phyloP scores from a whole-genome alignment of 2,797 vertebrate genomes.

The Falco peregrinus region DNA sequence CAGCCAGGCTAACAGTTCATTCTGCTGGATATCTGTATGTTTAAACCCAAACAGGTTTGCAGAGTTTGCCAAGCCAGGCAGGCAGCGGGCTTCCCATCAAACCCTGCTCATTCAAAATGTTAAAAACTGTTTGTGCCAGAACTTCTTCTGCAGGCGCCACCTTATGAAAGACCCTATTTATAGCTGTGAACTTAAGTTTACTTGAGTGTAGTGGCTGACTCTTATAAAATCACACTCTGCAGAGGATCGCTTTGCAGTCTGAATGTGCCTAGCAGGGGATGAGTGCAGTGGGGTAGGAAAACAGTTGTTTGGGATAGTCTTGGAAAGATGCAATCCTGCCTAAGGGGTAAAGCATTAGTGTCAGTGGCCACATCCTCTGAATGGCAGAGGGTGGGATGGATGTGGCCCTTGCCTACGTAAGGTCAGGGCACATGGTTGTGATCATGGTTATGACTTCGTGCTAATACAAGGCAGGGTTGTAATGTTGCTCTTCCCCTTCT shows the following conservation, averaged over 20 bases:
- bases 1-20: constrained; percentile 70
- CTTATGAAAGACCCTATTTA: constrained; percentile 42
- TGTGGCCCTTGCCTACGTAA: fast-evolving
- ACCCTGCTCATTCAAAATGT: constrained; percentile 49
- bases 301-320: neutral
- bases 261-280: neutral
- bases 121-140: constrained; percentile 44
- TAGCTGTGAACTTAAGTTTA: constrained; percentile 9
- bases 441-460: neutral
- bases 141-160: neutral
- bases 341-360: neutral
- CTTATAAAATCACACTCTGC: neutral
- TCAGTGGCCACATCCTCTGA: neutral
- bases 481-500: neutral
- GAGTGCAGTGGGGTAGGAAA: neutral
- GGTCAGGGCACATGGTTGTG: neutral
- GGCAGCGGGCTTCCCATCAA: constrained; percentile 57
- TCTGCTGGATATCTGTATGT: constrained; percentile 30
- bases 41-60: constrained; percentile 65
- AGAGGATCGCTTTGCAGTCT: neutral
- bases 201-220: neutral
- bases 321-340: neutral
- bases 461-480: neutral
- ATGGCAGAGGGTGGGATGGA: neutral
- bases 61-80: constrained; percentile 55